A percentile compares a stretch with the other conserved stretches of the same genome.
Conservation (phyloP, 2,797 vertebrate genomes). For the Fistularia commersonii region DNA sequence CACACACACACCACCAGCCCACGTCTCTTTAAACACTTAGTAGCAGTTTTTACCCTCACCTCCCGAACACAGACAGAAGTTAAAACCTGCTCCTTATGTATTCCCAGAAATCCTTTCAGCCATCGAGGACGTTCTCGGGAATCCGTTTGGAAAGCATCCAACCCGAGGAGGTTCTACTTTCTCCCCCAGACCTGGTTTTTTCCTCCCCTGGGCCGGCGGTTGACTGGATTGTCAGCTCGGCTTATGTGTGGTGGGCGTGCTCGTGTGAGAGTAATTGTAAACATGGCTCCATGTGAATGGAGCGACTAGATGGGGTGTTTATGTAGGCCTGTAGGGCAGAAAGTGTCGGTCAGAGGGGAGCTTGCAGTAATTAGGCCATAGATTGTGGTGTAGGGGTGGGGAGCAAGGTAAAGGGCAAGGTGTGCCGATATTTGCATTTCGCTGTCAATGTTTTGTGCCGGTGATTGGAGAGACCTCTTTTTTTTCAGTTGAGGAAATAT, state of each 20-base stretch:
- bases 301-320: slow-evolving; percentile 24
- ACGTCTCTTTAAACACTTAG: slow-evolving; percentile 9
- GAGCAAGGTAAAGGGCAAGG: slow-evolving; percentile 7
- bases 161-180: slow-evolving; percentile 23
- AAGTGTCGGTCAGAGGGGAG: slow-evolving; percentile 1
- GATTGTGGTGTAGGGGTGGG: slow-evolving; percentile 10
- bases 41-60: slow-evolving; percentile 12
- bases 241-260: slow-evolving; percentile 29
- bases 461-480: no score
- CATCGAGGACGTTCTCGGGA: slow-evolving; percentile 43
- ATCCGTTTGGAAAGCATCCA: slow-evolving; percentile 35
- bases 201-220: slow-evolving; percentile 4
- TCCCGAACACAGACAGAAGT: slow-evolving; percentile 1
- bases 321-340: slow-evolving; percentile 42
- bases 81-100: slow-evolving; percentile 8
- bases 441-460: not conserved
- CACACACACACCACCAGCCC: no score
- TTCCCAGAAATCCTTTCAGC: slow-evolving; percentile 37
- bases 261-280: slow-evolving; percentile 28
- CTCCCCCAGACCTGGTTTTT: slow-evolving; percentile 3
- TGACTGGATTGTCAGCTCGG: slow-evolving; percentile 21
- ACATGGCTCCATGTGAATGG: slow-evolving; percentile 25
- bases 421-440: slow-evolving; percentile 3
- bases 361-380: slow-evolving; percentile 38
- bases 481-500: no score